Evolutionary conservation across 1,140 invertebrate genomes (phyloP).

Genomic region (Adelges cooleyi): DNA sequence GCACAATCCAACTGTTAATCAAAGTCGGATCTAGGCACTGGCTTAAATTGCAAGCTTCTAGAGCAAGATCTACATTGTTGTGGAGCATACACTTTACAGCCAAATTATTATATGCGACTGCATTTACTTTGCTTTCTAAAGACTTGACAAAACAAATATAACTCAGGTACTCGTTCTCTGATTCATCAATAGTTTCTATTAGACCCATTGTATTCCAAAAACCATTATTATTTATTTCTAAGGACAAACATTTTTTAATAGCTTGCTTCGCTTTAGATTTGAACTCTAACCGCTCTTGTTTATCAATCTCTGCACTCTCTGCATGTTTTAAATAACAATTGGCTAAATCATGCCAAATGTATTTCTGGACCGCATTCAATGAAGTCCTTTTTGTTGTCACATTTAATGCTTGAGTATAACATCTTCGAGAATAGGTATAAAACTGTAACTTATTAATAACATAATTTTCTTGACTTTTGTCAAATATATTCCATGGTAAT

Average conservation of each 20-base stretch:
- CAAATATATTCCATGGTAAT: conserved; percentile 7
- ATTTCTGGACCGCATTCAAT: conserved; percentile 1
- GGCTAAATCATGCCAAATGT: conserved; percentile 8
- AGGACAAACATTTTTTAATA: conserved; percentile 5
- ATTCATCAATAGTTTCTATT: background rate
- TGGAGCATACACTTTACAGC: background rate
- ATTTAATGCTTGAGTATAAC: conserved; percentile 13
- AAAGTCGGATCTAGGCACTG: background rate
- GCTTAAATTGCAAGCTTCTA: background rate
- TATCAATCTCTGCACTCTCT: background rate
- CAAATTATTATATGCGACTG: background rate
- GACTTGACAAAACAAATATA: conserved; percentile 12
- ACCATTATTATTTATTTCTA: background rate
- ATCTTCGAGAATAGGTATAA: background rate
- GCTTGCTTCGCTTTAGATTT: conserved; percentile 2
- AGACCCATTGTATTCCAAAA: conserved; percentile 19
- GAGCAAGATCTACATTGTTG: background rate
- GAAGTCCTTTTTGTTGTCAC: background rate
- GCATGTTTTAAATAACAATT: conserved; percentile 5
- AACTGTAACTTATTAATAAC: background rate
- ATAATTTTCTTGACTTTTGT: background rate
- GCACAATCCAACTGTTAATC: conserved; percentile 2
- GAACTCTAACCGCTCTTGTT: background rate
- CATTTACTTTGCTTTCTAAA: background rate
- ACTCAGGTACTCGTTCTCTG: background rate